phyloP scores from a whole-genome alignment of 2,888 invertebrate genomes.

The Galeruca laticollis region DNA sequence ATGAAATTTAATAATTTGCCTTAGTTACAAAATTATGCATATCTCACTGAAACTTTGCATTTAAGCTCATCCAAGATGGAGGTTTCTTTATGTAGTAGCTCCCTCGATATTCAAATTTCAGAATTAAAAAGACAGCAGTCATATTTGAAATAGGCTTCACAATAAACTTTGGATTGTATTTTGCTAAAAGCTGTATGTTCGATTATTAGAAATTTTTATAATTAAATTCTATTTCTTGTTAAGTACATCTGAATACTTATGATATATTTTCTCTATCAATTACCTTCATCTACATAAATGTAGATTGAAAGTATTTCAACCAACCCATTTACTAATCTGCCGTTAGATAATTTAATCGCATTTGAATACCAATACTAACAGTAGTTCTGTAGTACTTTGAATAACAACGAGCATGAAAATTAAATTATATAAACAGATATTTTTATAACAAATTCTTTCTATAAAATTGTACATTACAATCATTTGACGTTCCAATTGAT shows the following conservation, averaged over 20 bases:
- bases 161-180: too few species aligned
- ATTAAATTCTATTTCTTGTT: not conserved
- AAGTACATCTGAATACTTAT: slow-evolving; percentile 1
- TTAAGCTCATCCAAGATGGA: too few species aligned
- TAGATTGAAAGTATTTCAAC: not conserved
- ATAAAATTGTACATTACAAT: not conserved
- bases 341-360: slow-evolving; percentile 63
- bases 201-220: not conserved
- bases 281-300: not conserved
- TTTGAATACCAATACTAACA: slow-evolving; percentile 77
- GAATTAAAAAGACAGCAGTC: too few species aligned
- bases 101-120: too few species aligned
- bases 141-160: too few species aligned
- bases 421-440: not conserved
- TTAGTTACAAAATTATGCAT: too few species aligned
- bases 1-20: too few species aligned
- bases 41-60: too few species aligned
- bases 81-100: too few species aligned
- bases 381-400: slow-evolving; percentile 39
- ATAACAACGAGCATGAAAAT: slow-evolving; percentile 41
- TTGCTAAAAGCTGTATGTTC: not conserved
- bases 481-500: not conserved
- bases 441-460: not conserved
- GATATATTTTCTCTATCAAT: not conserved
- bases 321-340: slow-evolving; percentile 14